Evolutionary conservation across 2,113 vertebrate species (phyloP), one percentile per base, ranked within the genome.

Genomic region (Brachyistius frenatus): DNA sequence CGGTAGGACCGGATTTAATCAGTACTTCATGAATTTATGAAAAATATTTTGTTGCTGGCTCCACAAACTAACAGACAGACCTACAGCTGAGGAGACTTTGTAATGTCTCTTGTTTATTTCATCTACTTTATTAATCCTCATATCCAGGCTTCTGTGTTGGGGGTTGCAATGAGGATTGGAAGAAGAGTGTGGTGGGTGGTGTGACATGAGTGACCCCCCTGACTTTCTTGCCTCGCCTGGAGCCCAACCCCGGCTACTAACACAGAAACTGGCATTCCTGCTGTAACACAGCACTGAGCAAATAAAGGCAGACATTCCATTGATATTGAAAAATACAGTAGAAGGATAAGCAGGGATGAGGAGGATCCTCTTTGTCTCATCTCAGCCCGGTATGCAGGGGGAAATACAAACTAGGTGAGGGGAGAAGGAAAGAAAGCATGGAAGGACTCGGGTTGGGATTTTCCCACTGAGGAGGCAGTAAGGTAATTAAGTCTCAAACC

Each of bases 271-370:
- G 78, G 41, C 81, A 84, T 89, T 89, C 86, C 74, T 80, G 47
- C 62, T 74, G 84, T 84, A 90, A 90, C 86, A 52, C 65, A 73
- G 62, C 63, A 78, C 88, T 78, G 64, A 84, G 65, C 70, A 90
- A 93, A 89, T 85, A 91, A 88, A 86, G 80, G 76, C 79, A 84
- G 88, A 91, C 89, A 93, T 93, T 91, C 92, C 91, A 81, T 6
- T 87, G 81, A 91, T 93, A 93, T 90, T 93, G 90, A 91, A 91
- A 92, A 91, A 85, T 89, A 87, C 80, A 86, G 80, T 70, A 69
- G 67, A 81, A 65, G 86, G 88, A 90, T 93, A 89, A 89, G 70
- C 73, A 73, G 66, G 88, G 87, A 93, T 91, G 89, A 90, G 80
- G 65, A 56, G 88, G 87, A 88, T 86, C 88, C 83, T 78, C 54